phyloP scores from a whole-genome alignment of 1,140 invertebrate genomes.

The Asobara japonica region DNA sequence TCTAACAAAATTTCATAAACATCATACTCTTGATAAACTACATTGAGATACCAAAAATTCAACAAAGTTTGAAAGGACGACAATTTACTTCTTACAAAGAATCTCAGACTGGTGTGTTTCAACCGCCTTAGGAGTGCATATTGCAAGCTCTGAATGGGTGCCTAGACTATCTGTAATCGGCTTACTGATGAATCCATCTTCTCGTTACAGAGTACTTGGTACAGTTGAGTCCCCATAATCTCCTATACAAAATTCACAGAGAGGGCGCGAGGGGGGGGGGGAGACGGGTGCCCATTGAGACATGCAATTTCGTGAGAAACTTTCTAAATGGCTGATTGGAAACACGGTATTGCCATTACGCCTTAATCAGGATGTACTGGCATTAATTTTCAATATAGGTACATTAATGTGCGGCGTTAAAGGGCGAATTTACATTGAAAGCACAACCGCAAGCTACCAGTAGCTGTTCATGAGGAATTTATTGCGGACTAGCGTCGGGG shows the following conservation, averaged over 20 bases:
- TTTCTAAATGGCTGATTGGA: constrained; percentile 26
- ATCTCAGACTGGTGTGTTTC: not conserved
- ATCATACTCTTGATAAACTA: too few species aligned
- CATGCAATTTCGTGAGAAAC: constrained; percentile 26
- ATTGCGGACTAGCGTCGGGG: constrained; percentile 20
- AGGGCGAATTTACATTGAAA: constrained; percentile 21
- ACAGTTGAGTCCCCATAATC: constrained; percentile 7
- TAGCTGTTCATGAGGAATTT: constrained; percentile 23
- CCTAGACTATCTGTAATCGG: constrained; percentile 33
- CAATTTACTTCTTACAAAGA: not conserved
- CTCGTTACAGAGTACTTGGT: constrained; percentile 10
- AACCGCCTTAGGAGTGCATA: not conserved
- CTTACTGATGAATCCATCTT: constrained; percentile 39
- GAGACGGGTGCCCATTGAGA: constrained; percentile 14
- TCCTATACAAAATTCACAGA: constrained; percentile 18
- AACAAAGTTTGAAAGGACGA: too few species aligned
- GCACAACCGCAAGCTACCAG: not conserved
- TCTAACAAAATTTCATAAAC: too few species aligned
- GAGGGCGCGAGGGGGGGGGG: too few species aligned
- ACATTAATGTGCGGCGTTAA: constrained; percentile 14
- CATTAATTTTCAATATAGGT: constrained; percentile 38
- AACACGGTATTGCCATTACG: constrained; percentile 35
- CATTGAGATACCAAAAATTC: too few species aligned
- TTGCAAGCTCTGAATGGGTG: not conserved
- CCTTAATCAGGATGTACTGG: constrained; percentile 37